Percentiles rank a stretch among this genome's conserved stretches.
These are phyloP conservation scores for Andinoacara biseriatus DNA, from an alignment of 2,113 vertebrate genomes.

Conservation along the genomic window DNA sequence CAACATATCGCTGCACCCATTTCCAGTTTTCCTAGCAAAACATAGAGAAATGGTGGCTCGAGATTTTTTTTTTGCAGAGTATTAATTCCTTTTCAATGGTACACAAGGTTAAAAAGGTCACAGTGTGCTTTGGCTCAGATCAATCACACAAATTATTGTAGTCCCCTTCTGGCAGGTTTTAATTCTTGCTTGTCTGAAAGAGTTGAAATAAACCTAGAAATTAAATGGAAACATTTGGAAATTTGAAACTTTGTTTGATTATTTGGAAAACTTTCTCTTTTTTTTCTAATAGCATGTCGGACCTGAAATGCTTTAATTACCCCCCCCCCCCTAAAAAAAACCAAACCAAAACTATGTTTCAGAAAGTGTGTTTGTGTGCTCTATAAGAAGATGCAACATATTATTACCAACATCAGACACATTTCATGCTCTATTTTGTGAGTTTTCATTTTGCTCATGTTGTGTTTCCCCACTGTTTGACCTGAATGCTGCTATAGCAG, in stretches of 20 bases:
- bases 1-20: too few relatives aligned
- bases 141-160: not conserved
- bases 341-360: not conserved
- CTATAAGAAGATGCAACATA: not conserved
- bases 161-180: not conserved
- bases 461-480: not conserved
- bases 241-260: not conserved
- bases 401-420: not conserved
- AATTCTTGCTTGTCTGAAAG: not conserved
- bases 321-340: not conserved
- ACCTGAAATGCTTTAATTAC: not conserved
- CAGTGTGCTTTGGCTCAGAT: not conserved
- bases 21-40: too few relatives aligned
- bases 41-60: not conserved
- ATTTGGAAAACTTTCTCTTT: too few relatives aligned
- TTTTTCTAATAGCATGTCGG: not conserved
- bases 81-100: not conserved
- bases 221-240: too few relatives aligned
- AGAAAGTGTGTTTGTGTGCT: not conserved
- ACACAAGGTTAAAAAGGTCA: not conserved
- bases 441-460: not conserved
- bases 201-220: too few relatives aligned
- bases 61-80: not conserved
- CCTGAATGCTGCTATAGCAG: not conserved
- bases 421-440: not conserved